Evolutionary conservation across 2,797 vertebrate species (phyloP), one percentile per base, ranked within the genome.

Genomic region (Somateria mollissima): DNA sequence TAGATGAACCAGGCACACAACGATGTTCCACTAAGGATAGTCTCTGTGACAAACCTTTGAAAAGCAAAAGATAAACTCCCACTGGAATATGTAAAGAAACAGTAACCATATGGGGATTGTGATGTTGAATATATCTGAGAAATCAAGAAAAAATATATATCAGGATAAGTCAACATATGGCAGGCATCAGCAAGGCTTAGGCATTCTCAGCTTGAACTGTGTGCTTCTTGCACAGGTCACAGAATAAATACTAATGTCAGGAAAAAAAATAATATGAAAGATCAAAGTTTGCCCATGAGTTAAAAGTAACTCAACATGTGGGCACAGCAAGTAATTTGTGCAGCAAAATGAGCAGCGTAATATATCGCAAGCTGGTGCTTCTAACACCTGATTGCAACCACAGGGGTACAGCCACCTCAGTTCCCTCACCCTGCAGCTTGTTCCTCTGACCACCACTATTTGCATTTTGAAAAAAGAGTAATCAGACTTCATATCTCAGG

Each of bases 41-140:
- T 65, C 61, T 90, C 92, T 49, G 66, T 90, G 78, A 87, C 62
- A 89, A 95, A 94, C 74, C 90, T 94, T 95, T 84, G 92, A 94
- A 97, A 94, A 93, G 95, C 87, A 94, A 73, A 92, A 96, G 62
- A 92, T 45, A 86, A 93, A 93, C 53, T 94, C 93, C 87, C 88
- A 43, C 81, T 39, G 69, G 91, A 96, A 94, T 85, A 94, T 47
- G 91, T 37, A 92, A 91, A 92, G 80, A 77, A 91, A 56, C 81
- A 93, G 89, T 78, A 96, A 94, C 94, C 96, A 94, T 96, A 97
- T 90, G 93, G 94, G 94, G 74, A 94, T 93, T 94, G 84, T 95
- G 94, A 92, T 90, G 64, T 32, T 90, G 95, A 85, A 93, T 97
- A 69, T 90, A 94, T 93, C 86, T 95, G 64, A 92, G 60, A 95